These are phyloP conservation scores for Paguma larvata DNA, from an alignment of 2,797 vertebrate genomes.

Conservation along the genomic window DNA sequence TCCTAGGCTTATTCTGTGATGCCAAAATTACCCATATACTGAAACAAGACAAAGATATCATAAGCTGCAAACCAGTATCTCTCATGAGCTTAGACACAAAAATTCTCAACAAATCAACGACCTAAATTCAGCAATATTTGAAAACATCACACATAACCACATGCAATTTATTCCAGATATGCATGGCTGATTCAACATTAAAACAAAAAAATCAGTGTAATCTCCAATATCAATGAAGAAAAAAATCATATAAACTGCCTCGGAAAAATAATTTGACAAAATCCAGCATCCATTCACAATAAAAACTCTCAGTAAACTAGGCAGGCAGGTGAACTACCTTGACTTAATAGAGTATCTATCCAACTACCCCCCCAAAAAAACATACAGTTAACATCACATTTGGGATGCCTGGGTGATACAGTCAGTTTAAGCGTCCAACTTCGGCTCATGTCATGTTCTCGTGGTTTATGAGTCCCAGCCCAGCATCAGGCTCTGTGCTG, in stretches of 20 bases:
- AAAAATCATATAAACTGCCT: not conserved
- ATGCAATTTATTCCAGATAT: constrained; percentile 24
- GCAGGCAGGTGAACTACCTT: not conserved
- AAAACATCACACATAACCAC: not conserved
- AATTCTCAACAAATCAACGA: not conserved
- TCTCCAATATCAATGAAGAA: not conserved
- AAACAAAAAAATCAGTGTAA: not conserved
- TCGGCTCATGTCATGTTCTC: no score
- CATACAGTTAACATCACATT: not conserved
- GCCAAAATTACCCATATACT: not conserved
- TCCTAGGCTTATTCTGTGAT: not conserved
- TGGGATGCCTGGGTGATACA: no score
- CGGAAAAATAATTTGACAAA: not conserved
- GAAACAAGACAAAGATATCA: not conserved
- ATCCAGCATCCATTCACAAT: not conserved
- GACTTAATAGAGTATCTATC: not conserved
- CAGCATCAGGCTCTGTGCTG: no score
- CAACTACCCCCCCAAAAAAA: not conserved
- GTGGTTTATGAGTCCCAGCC: no score
- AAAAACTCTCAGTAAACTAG: constrained; percentile 17
- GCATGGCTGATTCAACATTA: not conserved
- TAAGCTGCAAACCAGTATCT: not conserved
- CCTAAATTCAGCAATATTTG: not conserved
- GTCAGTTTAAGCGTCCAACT: no score
- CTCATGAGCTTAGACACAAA: not conserved